These are phyloP conservation scores for Melitaea cinxia DNA, from an alignment of 1,140 invertebrate species.

Conservation along the genomic window DNA sequence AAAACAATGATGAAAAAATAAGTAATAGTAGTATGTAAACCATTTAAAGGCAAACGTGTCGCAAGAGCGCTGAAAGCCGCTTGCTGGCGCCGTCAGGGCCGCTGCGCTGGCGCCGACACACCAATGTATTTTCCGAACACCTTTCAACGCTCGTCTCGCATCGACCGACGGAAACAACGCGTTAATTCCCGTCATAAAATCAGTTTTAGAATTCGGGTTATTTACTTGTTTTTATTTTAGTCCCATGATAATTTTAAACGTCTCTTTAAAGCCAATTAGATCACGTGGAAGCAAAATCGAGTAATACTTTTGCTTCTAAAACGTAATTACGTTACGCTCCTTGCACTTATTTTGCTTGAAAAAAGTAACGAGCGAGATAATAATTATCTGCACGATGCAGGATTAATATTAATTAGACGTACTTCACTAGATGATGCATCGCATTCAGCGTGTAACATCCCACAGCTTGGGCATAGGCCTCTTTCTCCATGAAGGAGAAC, in stretches of 20 bases:
- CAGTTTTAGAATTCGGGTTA: conserved; percentile 81
- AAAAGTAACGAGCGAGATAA: conserved; percentile 7
- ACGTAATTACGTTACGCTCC: conserved; percentile 19
- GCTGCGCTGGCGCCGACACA: conserved; percentile 55
- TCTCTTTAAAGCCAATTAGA: conserved; percentile 75
- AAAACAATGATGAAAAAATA: conserved; percentile 3
- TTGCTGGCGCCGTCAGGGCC: conserved; percentile 44
- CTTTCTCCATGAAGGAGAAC: no score
- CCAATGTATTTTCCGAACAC: conserved; percentile 74
- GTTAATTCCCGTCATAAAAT: conserved; percentile 82
- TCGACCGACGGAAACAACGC: conserved; percentile 80
- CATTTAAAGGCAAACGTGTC: conserved; percentile 49
- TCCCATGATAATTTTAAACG: conserved; percentile 79
- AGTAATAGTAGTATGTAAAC: conserved; percentile 16
- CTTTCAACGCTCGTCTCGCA: conserved; percentile 78
- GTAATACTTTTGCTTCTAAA: conserved; percentile 38
- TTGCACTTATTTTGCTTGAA: conserved; percentile 15
- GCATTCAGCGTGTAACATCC: no score
- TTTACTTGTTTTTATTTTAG: conserved; percentile 82
- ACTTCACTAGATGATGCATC: background rate
- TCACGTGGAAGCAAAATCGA: conserved; percentile 69
- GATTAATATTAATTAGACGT: background rate
- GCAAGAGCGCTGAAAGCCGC: conserved; percentile 46
- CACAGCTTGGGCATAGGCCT: no score
- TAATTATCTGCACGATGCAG: conserved; percentile 3